Conservation (phyloP, 2,888 invertebrate genomes). For the Dione vanillae region DNA sequence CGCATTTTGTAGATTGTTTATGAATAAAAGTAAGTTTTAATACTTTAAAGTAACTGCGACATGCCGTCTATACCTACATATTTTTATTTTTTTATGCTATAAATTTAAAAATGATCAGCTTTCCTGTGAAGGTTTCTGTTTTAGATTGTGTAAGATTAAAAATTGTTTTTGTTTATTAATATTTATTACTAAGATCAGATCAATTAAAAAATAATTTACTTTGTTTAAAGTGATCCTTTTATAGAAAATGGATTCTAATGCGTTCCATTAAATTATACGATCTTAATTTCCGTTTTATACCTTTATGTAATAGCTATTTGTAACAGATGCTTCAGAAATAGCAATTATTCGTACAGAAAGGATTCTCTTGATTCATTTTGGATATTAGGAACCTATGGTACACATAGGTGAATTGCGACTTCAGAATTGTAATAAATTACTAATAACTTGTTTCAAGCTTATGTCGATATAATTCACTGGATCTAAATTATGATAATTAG, state of each 20-base stretch:
- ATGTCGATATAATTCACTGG: too few relatives aligned
- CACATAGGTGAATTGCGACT: background rate
- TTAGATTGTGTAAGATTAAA: too few relatives aligned
- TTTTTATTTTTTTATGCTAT: too few relatives aligned
- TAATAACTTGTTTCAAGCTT: too few relatives aligned
- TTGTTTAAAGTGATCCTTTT: background rate
- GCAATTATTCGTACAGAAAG: constrained; percentile 9
- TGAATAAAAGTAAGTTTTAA: too few relatives aligned
- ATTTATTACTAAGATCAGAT: background rate
- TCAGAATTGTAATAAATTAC: too few relatives aligned
- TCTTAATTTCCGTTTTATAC: constrained; percentile 9
- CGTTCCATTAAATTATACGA: constrained; percentile 11
- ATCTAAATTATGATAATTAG: too few relatives aligned
- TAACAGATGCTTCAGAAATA: constrained; percentile 18
- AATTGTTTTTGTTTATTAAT: background rate
- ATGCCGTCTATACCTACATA: too few relatives aligned
- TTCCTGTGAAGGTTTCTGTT: background rate
- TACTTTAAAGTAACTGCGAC: too few relatives aligned
- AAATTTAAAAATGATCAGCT: background rate
- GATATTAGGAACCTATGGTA: constrained; percentile 13
- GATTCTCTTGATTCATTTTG: constrained; percentile 3
- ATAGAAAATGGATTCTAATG: background rate
- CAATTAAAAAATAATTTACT: background rate
- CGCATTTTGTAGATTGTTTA: too few relatives aligned
- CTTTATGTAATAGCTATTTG: constrained; percentile 10